Evolutionary conservation across 64 coral and sea anemone genomes (phyloP).

Genomic region (Actinia equina): DNA sequence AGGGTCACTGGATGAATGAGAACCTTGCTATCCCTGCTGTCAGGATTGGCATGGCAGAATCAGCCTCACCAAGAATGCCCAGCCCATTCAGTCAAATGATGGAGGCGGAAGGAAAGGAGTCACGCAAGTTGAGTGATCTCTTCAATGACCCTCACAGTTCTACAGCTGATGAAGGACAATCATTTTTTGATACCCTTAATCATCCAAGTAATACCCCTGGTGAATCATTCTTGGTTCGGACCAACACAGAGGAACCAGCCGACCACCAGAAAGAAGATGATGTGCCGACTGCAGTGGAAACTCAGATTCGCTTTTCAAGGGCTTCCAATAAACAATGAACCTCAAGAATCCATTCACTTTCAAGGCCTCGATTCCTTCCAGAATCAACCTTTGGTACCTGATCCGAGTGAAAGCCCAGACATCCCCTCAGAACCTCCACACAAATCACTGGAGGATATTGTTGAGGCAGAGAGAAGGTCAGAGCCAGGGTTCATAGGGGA

Average conservation of each 20-base stretch:
- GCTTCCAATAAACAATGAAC: not conserved
- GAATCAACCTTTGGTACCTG: not conserved
- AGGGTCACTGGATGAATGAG: constrained; percentile 72
- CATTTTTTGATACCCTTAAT: constrained; percentile 19
- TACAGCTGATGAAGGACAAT: not conserved
- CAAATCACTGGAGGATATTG: constrained; percentile 8
- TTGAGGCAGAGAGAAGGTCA: not conserved
- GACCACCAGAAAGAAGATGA: not conserved
- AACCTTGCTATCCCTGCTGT: not conserved
- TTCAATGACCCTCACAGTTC: not conserved
- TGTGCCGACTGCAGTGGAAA: not conserved
- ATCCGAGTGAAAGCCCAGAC: not conserved
- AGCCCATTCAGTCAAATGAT: constrained; percentile 8
- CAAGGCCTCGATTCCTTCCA: not conserved
- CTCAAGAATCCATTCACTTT: not conserved
- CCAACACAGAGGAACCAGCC: not conserved
- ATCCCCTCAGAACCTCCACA: constrained; percentile 11
- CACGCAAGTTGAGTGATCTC: constrained; percentile 16
- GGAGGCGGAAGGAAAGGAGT: not conserved
- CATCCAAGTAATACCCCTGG: not conserved
- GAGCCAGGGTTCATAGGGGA: constrained; percentile 7
- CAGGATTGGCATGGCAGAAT: constrained; percentile 1
- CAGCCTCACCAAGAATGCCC: constrained; percentile 3
- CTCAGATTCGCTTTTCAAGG: not conserved
- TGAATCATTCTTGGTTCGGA: not conserved